Evolutionary conservation across 1,140 invertebrate species (phyloP).

Genomic region (Cylas formicarius): DNA sequence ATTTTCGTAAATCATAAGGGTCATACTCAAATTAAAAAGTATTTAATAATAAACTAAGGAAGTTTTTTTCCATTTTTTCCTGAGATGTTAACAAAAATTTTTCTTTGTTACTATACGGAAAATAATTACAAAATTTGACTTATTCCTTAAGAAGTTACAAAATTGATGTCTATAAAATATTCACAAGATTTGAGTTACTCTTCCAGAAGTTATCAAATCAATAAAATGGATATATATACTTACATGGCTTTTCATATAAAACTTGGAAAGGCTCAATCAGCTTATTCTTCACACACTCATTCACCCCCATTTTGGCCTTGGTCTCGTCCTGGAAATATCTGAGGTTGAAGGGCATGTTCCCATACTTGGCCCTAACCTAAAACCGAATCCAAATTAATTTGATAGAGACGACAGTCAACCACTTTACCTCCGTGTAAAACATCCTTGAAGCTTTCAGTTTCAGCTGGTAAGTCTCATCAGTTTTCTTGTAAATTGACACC

Average conservation of each 20-base stretch:
- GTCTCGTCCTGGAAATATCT: slow-evolving; percentile 93
- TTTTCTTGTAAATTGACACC: slow-evolving; percentile 98
- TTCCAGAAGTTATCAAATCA: too few relatives aligned
- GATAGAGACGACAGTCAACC: not conserved
- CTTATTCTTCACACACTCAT: slow-evolving; percentile 97
- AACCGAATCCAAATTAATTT: not conserved
- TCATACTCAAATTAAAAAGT: too few relatives aligned
- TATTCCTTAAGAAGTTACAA: too few relatives aligned
- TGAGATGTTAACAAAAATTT: too few relatives aligned
- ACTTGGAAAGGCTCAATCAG: slow-evolving; percentile 96
- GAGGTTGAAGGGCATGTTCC: slow-evolving; percentile 88
- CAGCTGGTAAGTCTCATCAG: slow-evolving; percentile 92
- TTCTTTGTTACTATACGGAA: too few relatives aligned
- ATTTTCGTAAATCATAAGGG: too few relatives aligned
- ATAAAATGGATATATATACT: slow-evolving; percentile 27
- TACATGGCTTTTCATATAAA: slow-evolving; percentile 56
- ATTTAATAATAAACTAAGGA: too few relatives aligned
- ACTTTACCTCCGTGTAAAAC: slow-evolving; percentile 81
- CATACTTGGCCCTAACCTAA: slow-evolving; percentile 74
- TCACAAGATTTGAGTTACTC: too few relatives aligned
- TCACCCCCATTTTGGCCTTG: slow-evolving; percentile 94
- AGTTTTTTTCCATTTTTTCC: too few relatives aligned
- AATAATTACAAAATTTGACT: too few relatives aligned
- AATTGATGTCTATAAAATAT: too few relatives aligned
- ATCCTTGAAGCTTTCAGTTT: slow-evolving; percentile 94